These are phyloP conservation scores for Iphiclides podalirius DNA, from an alignment of 2,888 invertebrate species.

Conservation along the genomic window DNA sequence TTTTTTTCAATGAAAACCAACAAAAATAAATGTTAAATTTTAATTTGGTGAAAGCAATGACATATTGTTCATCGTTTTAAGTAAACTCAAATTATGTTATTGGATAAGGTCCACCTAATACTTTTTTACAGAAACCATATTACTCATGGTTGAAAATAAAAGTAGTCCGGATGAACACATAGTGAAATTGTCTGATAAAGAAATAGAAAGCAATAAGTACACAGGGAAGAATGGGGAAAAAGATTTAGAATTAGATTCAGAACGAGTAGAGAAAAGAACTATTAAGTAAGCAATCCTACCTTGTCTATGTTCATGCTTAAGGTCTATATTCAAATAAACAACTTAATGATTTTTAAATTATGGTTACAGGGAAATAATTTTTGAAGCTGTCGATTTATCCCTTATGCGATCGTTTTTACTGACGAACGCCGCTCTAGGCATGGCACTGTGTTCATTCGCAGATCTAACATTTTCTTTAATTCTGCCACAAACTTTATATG, in stretches of 20 bases:
- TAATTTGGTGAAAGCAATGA: too few species aligned
- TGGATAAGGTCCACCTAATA: too few species aligned
- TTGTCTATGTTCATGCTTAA: not conserved
- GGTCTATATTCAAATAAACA: too few species aligned
- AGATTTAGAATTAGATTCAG: slow-evolving; percentile 10
- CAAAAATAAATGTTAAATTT: too few species aligned
- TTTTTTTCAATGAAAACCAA: too few species aligned
- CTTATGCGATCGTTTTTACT: slow-evolving; percentile 76
- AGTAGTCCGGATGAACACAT: slow-evolving; percentile 27
- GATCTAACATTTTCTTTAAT: slow-evolving; percentile 77
- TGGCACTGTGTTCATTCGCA: slow-evolving; percentile 71
- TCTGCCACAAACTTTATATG: slow-evolving; percentile 79
- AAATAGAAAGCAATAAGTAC: slow-evolving; percentile 17
- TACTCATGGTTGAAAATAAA: slow-evolving; percentile 34
- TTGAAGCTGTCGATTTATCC: slow-evolving; percentile 71
- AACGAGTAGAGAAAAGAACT: slow-evolving; percentile 6
- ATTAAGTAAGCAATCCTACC: slow-evolving; percentile 9
- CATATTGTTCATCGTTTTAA: too few species aligned
- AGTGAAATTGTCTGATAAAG: slow-evolving; percentile 37
- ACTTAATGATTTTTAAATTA: not conserved
- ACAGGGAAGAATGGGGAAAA: slow-evolving; percentile 9
- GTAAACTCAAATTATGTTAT: too few species aligned
- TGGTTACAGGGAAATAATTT: slow-evolving; percentile 39
- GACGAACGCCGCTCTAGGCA: slow-evolving; percentile 81
- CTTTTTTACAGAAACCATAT: slow-evolving; percentile 37